phyloP scores from a whole-genome alignment of 2,113 vertebrate species.

The Fregetta grallaria region DNA sequence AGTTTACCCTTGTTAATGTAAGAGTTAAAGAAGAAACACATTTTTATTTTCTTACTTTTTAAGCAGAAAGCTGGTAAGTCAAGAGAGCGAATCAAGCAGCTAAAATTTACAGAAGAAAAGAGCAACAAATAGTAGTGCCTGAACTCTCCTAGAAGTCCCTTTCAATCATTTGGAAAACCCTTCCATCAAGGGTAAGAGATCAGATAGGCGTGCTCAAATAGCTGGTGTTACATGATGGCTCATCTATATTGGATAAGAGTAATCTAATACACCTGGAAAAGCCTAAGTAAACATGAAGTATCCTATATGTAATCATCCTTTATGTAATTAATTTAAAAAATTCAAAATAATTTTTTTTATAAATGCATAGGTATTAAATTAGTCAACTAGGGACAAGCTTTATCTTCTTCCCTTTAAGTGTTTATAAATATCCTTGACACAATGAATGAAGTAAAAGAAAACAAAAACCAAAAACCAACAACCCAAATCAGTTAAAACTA shows the following conservation, averaged over 20 bases:
- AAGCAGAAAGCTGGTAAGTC: background rate
- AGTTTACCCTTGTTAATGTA: background rate
- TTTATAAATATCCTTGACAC: background rate
- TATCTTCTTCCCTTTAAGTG: background rate
- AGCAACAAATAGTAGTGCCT: background rate
- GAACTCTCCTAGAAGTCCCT: background rate
- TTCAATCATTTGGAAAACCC: background rate
- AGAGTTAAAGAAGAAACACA: background rate
- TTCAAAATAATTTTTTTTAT: background rate
- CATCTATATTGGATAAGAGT: background rate
- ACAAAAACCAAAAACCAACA: background rate
- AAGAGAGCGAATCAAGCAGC: background rate
- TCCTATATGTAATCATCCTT: background rate
- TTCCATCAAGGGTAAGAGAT: background rate
- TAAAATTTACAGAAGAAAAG: background rate
- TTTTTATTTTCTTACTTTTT: background rate
- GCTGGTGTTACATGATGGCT: background rate
- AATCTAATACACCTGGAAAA: background rate
- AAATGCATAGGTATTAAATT: background rate
- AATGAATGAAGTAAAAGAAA: background rate
- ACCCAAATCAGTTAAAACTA: background rate
- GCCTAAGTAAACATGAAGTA: background rate
- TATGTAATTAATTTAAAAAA: background rate
- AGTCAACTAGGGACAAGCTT: background rate
- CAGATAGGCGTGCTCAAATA: background rate